phyloP scores from a whole-genome alignment of 1,140 invertebrate species.

The Leptinotarsa texana region DNA sequence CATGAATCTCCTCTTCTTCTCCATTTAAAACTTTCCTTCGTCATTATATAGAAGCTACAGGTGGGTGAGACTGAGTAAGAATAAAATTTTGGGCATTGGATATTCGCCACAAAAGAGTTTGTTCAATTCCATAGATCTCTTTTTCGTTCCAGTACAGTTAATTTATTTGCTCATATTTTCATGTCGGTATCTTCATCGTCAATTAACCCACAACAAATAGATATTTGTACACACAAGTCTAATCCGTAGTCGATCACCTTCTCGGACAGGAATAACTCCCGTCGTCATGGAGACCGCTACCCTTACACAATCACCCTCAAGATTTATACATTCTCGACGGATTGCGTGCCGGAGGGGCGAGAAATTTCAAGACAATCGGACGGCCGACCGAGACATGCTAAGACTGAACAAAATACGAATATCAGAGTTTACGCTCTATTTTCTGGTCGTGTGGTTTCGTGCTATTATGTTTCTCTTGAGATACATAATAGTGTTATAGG shows the following conservation, averaged over 20 bases:
- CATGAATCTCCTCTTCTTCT: no score
- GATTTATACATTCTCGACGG: constrained; percentile 30
- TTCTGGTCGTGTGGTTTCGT: constrained; percentile 7
- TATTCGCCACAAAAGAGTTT: neutral
- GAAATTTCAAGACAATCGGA: constrained; percentile 25
- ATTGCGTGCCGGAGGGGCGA: constrained; percentile 24
- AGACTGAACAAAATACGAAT: constrained; percentile 21
- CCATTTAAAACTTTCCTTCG: no score
- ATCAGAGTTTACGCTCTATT: constrained; percentile 12
- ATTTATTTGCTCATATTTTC: no score
- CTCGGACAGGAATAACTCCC: constrained; percentile 20
- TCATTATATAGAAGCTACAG: no score
- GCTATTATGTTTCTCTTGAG: constrained; percentile 1
- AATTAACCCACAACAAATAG: constrained; percentile 2
- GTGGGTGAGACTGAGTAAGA: no score
- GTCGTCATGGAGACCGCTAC: constrained; percentile 25
- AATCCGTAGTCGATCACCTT: constrained; percentile 20
- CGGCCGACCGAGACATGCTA: constrained; percentile 9
- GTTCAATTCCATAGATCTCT: neutral
- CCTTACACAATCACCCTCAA: constrained; percentile 30
- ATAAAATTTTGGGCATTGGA: no score
- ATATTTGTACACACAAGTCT: constrained; percentile 8
- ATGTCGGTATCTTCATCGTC: neutral
- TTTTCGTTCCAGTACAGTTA: no score
- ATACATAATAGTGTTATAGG: neutral